Evolutionary conservation across 92 coral and sea anemone species (phyloP), one percentile per base, ranked within the genome.

Genomic region (Desmophyllum pertusum): DNA sequence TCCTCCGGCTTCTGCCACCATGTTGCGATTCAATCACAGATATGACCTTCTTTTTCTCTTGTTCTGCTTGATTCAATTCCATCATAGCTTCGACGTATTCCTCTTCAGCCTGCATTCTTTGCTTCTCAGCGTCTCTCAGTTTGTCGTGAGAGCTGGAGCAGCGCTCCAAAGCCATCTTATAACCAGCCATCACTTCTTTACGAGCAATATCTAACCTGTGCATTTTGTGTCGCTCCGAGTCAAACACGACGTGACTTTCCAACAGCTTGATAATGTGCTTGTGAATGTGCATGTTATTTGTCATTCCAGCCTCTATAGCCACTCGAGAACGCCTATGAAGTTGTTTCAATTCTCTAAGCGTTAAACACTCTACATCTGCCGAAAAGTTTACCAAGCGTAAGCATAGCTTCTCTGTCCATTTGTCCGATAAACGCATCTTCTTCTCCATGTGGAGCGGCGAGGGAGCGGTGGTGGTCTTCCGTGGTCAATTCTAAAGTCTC

Each of bases 271-370:
- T 50, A 68, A 93, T 93, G 64, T 90, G 86, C 74, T 73, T 76
- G 73, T 93, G 98, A 59, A 93, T 74, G 75, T 93, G 95, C 62
- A 84, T 64, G 72, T 93, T 93, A 53, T 92, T 93, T 42, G 98
- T 93, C 67, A 93, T 79, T 17, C 90, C 95, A 62, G 95, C 94
- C 63, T 89, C 95, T 29, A 93, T 84, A 37, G 93, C 98, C 42
- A 93, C 98, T 46, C 93, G 91, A 11, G 98, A 89, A 4, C 92
- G 92, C 61, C 98, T 78, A 86, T 93, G 86, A 3, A 92, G 67
- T 10, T 89, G 89, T 66, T 87, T 88, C 39, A 93, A 85, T 63
- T 92, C 98, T 64, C 74, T 88, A 46, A 93, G 66, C 30, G 98
- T 85, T 65, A 89, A 93, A 23, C 75, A 53, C 41, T 93, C 98